Percentiles rank a stretch among this genome's conserved stretches.
These are phyloP conservation scores for Creontiades dilutus DNA, from an alignment of 2,888 invertebrate species.

Conservation along the genomic window DNA sequence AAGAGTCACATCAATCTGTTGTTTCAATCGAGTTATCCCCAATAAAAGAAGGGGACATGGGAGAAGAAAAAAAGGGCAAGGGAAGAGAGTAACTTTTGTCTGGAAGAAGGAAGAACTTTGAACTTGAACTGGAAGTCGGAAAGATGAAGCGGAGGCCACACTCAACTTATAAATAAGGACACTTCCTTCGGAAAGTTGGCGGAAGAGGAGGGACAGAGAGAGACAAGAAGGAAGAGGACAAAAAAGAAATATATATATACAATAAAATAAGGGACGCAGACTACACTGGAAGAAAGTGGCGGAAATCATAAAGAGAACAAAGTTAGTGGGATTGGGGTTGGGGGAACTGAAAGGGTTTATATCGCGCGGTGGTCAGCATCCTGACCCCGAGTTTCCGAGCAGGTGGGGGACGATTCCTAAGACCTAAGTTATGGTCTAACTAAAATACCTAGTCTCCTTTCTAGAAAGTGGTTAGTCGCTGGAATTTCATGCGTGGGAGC, in stretches of 20 bases:
- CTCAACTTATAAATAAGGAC: constrained; percentile 66
- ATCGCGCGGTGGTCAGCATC: constrained; percentile 51
- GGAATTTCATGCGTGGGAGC: no score
- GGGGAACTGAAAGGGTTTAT: constrained; percentile 42
- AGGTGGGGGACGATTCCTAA: background rate
- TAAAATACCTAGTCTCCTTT: background rate
- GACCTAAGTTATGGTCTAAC: background rate
- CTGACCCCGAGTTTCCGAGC: constrained; percentile 26
- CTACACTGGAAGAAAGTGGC: constrained; percentile 16
- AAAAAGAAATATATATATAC: background rate
- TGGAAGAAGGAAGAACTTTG: constrained; percentile 40
- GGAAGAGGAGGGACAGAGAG: background rate
- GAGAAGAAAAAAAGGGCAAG: constrained; percentile 19
- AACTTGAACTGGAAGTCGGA: background rate
- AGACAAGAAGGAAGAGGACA: background rate
- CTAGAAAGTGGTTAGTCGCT: no score
- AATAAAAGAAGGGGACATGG: constrained; percentile 22
- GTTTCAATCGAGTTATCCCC: constrained; percentile 64
- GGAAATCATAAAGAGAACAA: constrained; percentile 60
- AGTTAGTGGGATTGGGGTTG: constrained; percentile 34
- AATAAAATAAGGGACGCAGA: constrained; percentile 1
- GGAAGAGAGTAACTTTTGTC: background rate
- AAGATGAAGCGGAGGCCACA: constrained; percentile 11
- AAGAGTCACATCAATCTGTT: constrained; percentile 63
- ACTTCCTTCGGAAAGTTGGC: constrained; percentile 55